Conservation (phyloP, 2,113 vertebrate species). For the Micronycteris hirsuta region DNA sequence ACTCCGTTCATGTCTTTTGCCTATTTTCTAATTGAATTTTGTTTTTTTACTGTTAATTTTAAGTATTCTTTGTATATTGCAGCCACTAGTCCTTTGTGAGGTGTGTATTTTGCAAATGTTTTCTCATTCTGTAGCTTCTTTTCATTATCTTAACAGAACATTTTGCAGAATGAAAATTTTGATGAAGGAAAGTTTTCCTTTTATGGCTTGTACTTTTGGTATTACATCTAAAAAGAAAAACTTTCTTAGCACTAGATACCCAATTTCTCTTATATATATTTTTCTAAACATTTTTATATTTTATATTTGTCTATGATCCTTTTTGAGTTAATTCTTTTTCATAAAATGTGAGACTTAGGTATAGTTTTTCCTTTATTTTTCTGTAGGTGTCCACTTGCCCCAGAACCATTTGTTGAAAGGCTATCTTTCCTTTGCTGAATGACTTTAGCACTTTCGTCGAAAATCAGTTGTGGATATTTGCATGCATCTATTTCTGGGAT, state of each 20-base stretch:
- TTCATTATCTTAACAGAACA: neutral
- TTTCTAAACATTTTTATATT: neutral
- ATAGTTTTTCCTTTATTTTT: too few relatives aligned
- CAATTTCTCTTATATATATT: neutral
- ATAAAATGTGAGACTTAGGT: too few relatives aligned
- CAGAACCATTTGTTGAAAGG: neutral
- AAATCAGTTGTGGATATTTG: neutral
- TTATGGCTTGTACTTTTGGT: too few relatives aligned
- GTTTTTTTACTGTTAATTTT: neutral
- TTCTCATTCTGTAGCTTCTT: neutral
- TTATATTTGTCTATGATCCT: neutral
- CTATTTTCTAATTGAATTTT: too few relatives aligned
- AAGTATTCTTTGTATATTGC: neutral
- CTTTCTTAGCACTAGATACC: neutral
- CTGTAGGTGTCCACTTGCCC: too few relatives aligned
- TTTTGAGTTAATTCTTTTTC: too few relatives aligned
- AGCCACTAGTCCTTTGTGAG: neutral
- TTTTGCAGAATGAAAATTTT: neutral
- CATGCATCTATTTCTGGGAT: neutral
- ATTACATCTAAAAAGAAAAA: neutral
- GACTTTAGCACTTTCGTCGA: neutral
- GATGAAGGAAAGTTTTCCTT: neutral
- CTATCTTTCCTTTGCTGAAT: neutral
- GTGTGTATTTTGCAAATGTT: neutral
- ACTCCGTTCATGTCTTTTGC: neutral